Evolutionary conservation across 2,113 vertebrate genomes (phyloP).

Genomic region (Grammomys dolichurus): DNA sequence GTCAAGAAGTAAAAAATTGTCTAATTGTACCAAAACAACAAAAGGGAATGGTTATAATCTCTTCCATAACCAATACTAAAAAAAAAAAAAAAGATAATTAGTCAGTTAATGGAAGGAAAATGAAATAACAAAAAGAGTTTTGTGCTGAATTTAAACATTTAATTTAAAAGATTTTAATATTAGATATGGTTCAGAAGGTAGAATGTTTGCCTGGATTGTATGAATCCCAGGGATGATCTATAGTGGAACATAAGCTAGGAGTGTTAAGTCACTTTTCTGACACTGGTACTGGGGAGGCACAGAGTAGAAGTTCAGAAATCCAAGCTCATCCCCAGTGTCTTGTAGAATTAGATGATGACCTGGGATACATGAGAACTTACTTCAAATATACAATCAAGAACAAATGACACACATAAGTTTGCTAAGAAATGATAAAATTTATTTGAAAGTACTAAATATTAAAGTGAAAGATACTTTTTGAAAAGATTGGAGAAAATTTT

Average conservation of each 20-base stretch:
- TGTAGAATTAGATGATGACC: neutral
- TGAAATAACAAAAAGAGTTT: constrained; percentile 23
- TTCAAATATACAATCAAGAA: neutral
- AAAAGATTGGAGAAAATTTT: neutral
- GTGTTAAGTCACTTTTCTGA: neutral
- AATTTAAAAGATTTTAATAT: neutral
- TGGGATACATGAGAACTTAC: too few species aligned
- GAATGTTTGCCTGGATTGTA: too few species aligned
- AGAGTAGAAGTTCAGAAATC: neutral
- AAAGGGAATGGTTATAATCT: neutral
- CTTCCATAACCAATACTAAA: neutral
- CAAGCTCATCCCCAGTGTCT: too few species aligned
- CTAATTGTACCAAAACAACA: neutral
- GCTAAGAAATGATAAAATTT: neutral
- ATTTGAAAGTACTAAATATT: neutral
- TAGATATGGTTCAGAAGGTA: too few species aligned
- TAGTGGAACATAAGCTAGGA: neutral
- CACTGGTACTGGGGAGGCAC: neutral
- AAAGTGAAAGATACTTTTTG: neutral
- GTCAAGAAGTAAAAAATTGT: neutral
- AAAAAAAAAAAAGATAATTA: neutral
- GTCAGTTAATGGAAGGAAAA: neutral
- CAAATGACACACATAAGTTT: neutral
- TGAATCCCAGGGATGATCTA: neutral
- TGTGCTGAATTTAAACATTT: neutral